Evolutionary conservation across 1,140 invertebrate species (phyloP).

Genomic region (Magallana ariakensis): DNA sequence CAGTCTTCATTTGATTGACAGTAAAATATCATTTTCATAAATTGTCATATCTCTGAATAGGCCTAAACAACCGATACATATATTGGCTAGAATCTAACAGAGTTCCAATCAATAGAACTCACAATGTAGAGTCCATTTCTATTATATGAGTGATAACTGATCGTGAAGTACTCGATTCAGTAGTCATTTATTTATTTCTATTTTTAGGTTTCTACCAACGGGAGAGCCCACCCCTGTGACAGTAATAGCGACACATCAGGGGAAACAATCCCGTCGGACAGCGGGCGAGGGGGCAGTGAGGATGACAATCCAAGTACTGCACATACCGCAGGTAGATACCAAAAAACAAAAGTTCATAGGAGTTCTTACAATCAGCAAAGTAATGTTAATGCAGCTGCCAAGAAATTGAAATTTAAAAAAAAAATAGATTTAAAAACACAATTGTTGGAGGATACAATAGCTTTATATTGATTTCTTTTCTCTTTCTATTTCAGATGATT

Average conservation of each 20-base stretch:
- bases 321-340: slow-evolving; percentile 10
- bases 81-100: no score
- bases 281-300: slow-evolving; percentile 63
- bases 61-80: no score
- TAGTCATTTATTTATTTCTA: neutral
- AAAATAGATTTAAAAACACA: no score
- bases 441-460: neutral
- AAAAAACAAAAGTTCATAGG: no score
- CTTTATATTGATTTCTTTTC: slow-evolving; percentile 4
- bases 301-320: slow-evolving; percentile 56
- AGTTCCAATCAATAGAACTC: no score
- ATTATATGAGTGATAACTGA: no score
- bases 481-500: slow-evolving; percentile 56
- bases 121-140: no score
- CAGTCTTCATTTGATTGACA: neutral
- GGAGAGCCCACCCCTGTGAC: slow-evolving; percentile 57
- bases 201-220: slow-evolving; percentile 6
- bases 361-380: no score
- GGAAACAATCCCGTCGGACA: slow-evolving; percentile 63
- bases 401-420: no score
- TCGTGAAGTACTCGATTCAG: no score
- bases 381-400: no score
- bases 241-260: slow-evolving; percentile 63
- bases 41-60: slow-evolving; percentile 25
- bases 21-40: slow-evolving; percentile 14